phyloP scores from a whole-genome alignment of 2,113 vertebrate genomes.

The Elgaria multicarinata region DNA sequence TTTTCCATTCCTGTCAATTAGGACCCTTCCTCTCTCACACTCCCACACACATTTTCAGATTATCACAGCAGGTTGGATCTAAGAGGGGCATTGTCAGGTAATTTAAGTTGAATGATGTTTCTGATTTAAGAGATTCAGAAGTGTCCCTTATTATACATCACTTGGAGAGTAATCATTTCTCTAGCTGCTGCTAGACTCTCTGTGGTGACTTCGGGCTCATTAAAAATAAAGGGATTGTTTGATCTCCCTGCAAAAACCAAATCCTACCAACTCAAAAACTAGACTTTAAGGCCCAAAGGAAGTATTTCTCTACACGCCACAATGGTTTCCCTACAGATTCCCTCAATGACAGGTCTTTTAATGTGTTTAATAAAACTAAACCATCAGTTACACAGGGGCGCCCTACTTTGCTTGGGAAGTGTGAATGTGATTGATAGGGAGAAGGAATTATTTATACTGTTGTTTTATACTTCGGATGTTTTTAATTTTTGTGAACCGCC shows the following conservation, averaged over 20 bases:
- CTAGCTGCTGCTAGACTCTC: background rate
- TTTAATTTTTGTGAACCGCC: too few species aligned
- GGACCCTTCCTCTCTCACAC: conserved; percentile 22
- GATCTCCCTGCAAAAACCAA: background rate
- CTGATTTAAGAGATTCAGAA: background rate
- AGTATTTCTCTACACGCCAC: background rate
- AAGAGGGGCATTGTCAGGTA: conserved; percentile 38
- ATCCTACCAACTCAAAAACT: background rate
- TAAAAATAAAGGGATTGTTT: background rate
- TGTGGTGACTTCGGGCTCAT: background rate
- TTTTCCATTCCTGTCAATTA: conserved; percentile 66
- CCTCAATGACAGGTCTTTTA: background rate
- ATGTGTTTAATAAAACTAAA: background rate
- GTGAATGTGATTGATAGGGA: background rate
- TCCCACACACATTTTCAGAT: background rate
- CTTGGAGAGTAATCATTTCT: background rate
- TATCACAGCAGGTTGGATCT: conserved; percentile 28
- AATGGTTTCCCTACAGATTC: background rate
- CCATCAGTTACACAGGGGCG: background rate
- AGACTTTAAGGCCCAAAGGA: background rate
- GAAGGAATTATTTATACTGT: too few species aligned
- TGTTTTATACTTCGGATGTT: too few species aligned
- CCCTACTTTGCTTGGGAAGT: rapidly evolving
- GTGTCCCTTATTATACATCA: background rate
- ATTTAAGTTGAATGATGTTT: rapidly evolving